Base-by-base conservation (phyloP, 1,140 invertebrate genomes). In the Aphis gossypii region DNA sequence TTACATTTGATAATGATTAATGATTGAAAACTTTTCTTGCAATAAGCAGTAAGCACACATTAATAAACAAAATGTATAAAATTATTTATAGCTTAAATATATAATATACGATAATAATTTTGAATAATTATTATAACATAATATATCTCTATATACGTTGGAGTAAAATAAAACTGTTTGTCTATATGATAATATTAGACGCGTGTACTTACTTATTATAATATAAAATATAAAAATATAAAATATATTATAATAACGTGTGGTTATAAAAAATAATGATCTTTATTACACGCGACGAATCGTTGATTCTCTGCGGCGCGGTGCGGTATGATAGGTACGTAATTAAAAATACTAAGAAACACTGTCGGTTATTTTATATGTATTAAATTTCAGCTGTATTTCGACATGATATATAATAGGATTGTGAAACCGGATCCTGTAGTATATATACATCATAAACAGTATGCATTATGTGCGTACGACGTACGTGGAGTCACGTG, bases 381-480 rank as follows among this genome's bases (percentile, higher is more conserved):
- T 68, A 68, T 87, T 87, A 87, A n/a, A 87, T 41, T 76, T 87
- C 44, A 30, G 7, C 30, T 21, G 86, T 90, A 41, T 90, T 41
- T 54, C 46, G 18, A 23, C 88, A 41, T 38, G 44, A 18, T 48
- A 20, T 46, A 54, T 54, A 54, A 54, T 54, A 60, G 9, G 14
- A 5, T 38, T n/a, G 35, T 41, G 35, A 90, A 90, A 90, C 88
- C 88, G 54, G 88, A 90, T 90, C 88, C 51, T 35, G 38, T 60
- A 41, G 82, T 23, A 41, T 83, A 83, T 41, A 46, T 5, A 30
- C 41, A 23, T 41, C 25, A 38, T 21, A 44, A 44, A 41, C 3
- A 41, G 1, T 41, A 41, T 41, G 83, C 21, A 44, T 84, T 14
- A 41, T 30, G 41, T 23, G 2, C 3, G 41, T 30, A 76, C 25